Evolutionary conservation across 2,113 vertebrate species (phyloP).

Genomic region (Xiphorhynchus elegans): DNA sequence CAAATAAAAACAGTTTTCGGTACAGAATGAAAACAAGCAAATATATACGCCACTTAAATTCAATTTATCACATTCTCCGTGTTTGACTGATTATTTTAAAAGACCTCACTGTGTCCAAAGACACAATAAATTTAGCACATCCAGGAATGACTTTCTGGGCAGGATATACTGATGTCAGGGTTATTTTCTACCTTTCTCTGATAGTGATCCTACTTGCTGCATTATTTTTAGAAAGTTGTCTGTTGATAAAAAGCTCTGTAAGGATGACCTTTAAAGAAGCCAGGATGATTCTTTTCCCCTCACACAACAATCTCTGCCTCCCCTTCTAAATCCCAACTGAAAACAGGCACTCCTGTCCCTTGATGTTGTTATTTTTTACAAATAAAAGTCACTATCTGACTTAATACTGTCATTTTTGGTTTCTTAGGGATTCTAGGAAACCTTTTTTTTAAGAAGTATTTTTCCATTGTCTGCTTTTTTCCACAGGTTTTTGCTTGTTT

Average conservation of each 20-base stretch:
- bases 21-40: neutral
- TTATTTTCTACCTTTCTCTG: constrained; percentile 25
- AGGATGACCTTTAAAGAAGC: neutral
- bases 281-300: neutral
- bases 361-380: neutral
- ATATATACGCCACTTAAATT: neutral
- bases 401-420: neutral
- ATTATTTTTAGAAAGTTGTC: constrained; percentile 44
- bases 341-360: neutral
- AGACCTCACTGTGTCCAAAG: neutral
- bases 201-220: neutral
- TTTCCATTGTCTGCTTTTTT: neutral
- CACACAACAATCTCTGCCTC: neutral
- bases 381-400: neutral
- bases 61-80: neutral
- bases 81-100: neutral
- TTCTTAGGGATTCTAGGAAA: neutral
- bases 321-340: neutral
- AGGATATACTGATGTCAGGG: neutral
- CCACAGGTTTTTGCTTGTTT: neutral
- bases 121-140: neutral
- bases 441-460: neutral
- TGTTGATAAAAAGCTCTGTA: neutral
- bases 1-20: neutral
- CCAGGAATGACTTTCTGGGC: neutral